Evolutionary conservation across 2,797 vertebrate genomes (phyloP).

Genomic region (Eupleurogrammus muticus): DNA sequence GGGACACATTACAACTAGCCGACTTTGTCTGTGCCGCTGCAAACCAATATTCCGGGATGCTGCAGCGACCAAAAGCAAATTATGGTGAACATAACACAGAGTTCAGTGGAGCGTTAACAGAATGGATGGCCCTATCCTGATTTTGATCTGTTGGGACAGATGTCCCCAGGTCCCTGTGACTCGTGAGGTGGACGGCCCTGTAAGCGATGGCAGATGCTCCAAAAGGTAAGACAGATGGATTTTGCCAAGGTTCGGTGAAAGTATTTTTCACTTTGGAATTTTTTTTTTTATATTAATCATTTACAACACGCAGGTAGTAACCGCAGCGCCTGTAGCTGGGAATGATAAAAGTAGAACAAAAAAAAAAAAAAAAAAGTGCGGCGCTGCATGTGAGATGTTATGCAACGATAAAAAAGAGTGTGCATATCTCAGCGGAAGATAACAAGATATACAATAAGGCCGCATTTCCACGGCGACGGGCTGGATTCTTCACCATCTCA

Average conservation of each 20-base stretch:
- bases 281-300: constrained; percentile 79
- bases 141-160: constrained; percentile 87
- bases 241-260: constrained; percentile 60
- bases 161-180: constrained; percentile 83
- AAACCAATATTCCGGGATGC: constrained; percentile 85
- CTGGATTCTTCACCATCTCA: not conserved
- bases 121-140: constrained; percentile 81
- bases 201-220: constrained; percentile 87
- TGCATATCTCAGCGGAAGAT: not conserved
- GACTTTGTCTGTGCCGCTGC: constrained; percentile 80
- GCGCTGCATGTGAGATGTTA: not conserved
- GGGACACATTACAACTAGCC: constrained; percentile 84
- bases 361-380: not conserved
- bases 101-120: constrained; percentile 81
- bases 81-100: constrained; percentile 80
- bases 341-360: constrained; percentile 29
- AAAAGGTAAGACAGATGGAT: constrained; percentile 88
- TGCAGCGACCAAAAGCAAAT: constrained; percentile 83
- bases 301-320: constrained; percentile 45
- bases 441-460: not conserved
- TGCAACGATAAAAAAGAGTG: not conserved
- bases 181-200: constrained; percentile 83
- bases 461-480: constrained; percentile 13
- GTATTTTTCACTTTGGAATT: constrained; percentile 72
- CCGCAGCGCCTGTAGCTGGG: not conserved